Evolutionary conservation across 2,797 vertebrate species (phyloP).

Genomic region (Sebastes hubbsi): DNA sequence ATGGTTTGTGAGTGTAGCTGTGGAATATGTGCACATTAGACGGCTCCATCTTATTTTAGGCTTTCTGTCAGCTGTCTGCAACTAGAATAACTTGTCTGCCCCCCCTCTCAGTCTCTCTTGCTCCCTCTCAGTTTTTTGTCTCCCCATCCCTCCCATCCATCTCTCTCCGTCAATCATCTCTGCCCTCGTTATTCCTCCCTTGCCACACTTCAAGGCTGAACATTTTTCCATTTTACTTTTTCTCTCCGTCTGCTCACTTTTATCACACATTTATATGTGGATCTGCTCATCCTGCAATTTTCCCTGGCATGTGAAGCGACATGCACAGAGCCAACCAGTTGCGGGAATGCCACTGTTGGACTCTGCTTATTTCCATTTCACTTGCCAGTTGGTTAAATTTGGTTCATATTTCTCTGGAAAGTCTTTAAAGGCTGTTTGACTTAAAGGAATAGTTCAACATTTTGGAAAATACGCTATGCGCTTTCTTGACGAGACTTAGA

Average conservation of each 20-base stretch:
- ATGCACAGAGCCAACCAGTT: not conserved
- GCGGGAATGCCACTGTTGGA: not conserved
- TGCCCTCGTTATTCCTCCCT: slow-evolving; percentile 32
- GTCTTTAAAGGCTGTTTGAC: not conserved
- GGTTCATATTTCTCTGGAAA: slow-evolving; percentile 11
- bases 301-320: slow-evolving; percentile 1
- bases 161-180: slow-evolving; percentile 39
- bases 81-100: slow-evolving; percentile 81
- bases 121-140: slow-evolving; percentile 46
- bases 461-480: not conserved
- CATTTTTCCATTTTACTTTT: slow-evolving; percentile 5
- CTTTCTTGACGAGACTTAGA: not conserved
- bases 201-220: not conserved
- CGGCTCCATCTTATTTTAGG: slow-evolving; percentile 76
- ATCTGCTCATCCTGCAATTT: slow-evolving; percentile 27
- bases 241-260: not conserved
- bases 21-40: slow-evolving; percentile 63
- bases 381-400: slow-evolving; percentile 12
- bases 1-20: slow-evolving; percentile 71
- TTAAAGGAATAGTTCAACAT: not conserved
- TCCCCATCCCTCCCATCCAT: slow-evolving; percentile 19
- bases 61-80: slow-evolving; percentile 79
- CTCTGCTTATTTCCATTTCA: slow-evolving; percentile 26
- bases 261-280: slow-evolving; percentile 13
- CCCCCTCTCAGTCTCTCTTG: slow-evolving; percentile 29